Evolutionary conservation across 2,888 invertebrate species (phyloP).

Genomic region (Zele albiditarsus): DNA sequence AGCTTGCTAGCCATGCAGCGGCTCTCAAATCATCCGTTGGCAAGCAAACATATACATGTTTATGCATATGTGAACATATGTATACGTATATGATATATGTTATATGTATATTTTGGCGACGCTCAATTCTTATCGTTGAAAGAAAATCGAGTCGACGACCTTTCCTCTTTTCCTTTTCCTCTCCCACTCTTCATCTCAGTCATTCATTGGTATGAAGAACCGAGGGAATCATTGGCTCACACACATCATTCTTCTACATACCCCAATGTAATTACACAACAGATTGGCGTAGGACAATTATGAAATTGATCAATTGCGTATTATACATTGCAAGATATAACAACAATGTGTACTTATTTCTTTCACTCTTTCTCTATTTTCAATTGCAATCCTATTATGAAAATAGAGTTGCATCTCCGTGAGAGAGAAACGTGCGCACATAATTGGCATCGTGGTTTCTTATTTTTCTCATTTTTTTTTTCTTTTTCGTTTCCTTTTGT

Average conservation of each 20-base stretch:
- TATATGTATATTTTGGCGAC: constrained; percentile 22
- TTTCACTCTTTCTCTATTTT: background rate
- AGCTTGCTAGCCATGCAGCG: constrained; percentile 33
- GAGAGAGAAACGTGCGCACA: constrained; percentile 30
- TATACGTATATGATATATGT: background rate
- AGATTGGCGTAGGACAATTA: constrained; percentile 27
- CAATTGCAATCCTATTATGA: constrained; percentile 18
- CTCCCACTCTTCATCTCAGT: constrained; percentile 30
- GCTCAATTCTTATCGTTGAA: constrained; percentile 34
- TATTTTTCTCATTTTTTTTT: constrained; percentile 30
- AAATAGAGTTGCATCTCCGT: constrained; percentile 23
- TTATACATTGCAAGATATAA: background rate
- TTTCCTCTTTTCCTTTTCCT: constrained; percentile 29
- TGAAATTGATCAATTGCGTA: constrained; percentile 26
- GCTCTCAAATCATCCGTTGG: constrained; percentile 41
- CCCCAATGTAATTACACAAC: constrained; percentile 46
- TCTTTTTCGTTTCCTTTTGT: constrained; percentile 51
- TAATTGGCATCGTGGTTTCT: constrained; percentile 32
- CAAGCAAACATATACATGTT: background rate
- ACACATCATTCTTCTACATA: constrained; percentile 44
- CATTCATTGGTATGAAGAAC: constrained; percentile 24
- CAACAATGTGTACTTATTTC: background rate
- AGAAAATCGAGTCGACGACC: constrained; percentile 50
- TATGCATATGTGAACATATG: constrained; percentile 8
- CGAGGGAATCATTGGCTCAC: constrained; percentile 8